Percentiles rank a stretch among this genome's conserved stretches.
Conservation (phyloP, 37 sponge, comb jelly and placozoan genomes). For the Ianthella basta region DNA sequence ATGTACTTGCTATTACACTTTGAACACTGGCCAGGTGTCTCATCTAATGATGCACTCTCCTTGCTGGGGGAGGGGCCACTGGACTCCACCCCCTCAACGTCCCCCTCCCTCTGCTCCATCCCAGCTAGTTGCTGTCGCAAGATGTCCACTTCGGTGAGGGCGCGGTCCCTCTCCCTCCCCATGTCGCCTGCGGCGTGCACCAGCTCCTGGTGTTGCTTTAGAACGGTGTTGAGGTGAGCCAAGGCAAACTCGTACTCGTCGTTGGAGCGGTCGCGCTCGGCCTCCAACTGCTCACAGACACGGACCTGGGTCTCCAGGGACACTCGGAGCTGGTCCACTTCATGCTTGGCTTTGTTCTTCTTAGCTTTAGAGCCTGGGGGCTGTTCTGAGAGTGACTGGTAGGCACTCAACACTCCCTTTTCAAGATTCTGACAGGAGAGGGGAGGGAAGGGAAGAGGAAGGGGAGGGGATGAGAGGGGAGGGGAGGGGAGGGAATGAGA, state of each 20-base stretch:
- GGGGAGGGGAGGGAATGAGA: too few relatives aligned
- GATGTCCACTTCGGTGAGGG: conserved; percentile 35
- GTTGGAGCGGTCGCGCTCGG: conserved; percentile 68
- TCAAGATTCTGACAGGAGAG: neutral
- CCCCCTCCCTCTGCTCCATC: neutral
- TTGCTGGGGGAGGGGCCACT: neutral
- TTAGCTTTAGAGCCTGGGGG: neutral
- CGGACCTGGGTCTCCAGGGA: conserved; percentile 62
- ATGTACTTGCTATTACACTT: too few relatives aligned
- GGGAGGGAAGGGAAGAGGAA: too few relatives aligned
- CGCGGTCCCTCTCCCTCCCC: conserved; percentile 66
- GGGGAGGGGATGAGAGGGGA: too few relatives aligned
- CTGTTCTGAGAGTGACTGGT: neutral
- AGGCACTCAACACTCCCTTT: conserved; percentile 19
- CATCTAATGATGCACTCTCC: neutral
- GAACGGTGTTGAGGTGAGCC: conserved; percentile 39
- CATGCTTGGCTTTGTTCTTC: conserved; percentile 42
- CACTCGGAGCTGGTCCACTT: conserved; percentile 48
- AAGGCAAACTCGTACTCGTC: conserved; percentile 67
- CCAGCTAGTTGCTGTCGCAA: conserved; percentile 6
- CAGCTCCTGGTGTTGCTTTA: conserved; percentile 26
- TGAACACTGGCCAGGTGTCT: too few relatives aligned
- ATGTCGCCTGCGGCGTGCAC: conserved; percentile 50
- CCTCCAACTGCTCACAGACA: conserved; percentile 59
- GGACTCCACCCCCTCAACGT: neutral